Conservation (phyloP, 2,113 vertebrate species). For the Gymnogyps californianus region DNA sequence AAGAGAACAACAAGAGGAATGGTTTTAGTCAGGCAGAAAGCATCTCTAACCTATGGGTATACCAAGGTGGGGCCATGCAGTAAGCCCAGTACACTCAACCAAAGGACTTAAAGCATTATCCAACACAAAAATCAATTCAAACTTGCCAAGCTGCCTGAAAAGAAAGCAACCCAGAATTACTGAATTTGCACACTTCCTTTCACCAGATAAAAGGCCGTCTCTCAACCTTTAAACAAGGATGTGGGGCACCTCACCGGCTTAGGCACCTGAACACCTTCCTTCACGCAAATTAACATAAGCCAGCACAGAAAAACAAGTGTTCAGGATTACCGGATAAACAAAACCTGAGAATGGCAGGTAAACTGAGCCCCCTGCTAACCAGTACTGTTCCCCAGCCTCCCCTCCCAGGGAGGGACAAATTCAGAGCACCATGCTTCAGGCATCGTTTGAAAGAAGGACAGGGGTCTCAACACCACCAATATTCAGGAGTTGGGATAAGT, state of each 20-base stretch:
- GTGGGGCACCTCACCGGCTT: background rate
- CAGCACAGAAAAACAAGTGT: background rate
- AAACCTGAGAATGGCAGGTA: background rate
- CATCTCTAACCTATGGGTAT: background rate
- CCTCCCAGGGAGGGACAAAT: background rate
- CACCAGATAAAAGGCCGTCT: background rate
- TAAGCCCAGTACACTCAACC: background rate
- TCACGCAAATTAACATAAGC: background rate
- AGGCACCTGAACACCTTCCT: background rate
- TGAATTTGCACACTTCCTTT: background rate
- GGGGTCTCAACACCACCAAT: too few species aligned
- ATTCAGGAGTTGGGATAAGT: background rate
- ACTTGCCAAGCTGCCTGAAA: background rate
- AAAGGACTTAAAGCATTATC: background rate
- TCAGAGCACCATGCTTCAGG: background rate
- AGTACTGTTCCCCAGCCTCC: background rate
- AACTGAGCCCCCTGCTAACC: background rate
- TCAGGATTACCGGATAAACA: background rate
- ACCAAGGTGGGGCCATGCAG: background rate
- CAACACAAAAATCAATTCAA: background rate
- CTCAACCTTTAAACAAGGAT: background rate
- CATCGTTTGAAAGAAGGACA: rapidly evolving
- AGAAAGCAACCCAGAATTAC: background rate
- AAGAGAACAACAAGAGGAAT: background rate
- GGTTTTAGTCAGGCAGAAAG: background rate